phyloP scores from a whole-genome alignment of 2,888 invertebrate species.

The Merodon equestris region DNA sequence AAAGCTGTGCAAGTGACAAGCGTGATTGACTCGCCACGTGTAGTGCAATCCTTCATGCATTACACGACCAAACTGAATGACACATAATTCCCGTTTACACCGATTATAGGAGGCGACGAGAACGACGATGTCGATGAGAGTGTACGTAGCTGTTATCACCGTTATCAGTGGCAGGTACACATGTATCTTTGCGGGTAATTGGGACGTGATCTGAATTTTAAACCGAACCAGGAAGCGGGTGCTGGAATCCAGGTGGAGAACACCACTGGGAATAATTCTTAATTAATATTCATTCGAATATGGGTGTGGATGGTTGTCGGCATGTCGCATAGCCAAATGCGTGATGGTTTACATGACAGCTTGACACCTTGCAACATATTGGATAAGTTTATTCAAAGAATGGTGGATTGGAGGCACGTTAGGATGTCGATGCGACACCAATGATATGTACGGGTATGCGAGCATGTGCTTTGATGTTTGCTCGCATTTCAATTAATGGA shows the following conservation, averaged over 20 bases:
- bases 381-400: no score
- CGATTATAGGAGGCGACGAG: constrained; percentile 47
- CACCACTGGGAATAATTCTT: constrained; percentile 56
- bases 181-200: constrained; percentile 39
- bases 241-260: constrained; percentile 26
- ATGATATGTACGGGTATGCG: constrained; percentile 10
- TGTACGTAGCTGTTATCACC: constrained; percentile 24
- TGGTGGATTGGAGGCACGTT: not conserved
- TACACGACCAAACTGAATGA: constrained; percentile 54
- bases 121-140: not conserved
- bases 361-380: constrained; percentile 52
- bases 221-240: constrained; percentile 42
- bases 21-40: constrained; percentile 41
- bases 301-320: constrained; percentile 2
- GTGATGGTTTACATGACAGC: constrained; percentile 36
- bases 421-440: not conserved
- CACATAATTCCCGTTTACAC: constrained; percentile 58
- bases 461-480: constrained; percentile 49
- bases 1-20: constrained; percentile 28
- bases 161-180: constrained; percentile 60
- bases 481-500: constrained; percentile 58
- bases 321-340: not conserved
- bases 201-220: constrained; percentile 64
- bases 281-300: constrained; percentile 61
- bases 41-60: constrained; percentile 41